These are phyloP conservation scores for Tetranychus piercei DNA, from an alignment of 2,888 invertebrate species.

Conservation along the genomic window DNA sequence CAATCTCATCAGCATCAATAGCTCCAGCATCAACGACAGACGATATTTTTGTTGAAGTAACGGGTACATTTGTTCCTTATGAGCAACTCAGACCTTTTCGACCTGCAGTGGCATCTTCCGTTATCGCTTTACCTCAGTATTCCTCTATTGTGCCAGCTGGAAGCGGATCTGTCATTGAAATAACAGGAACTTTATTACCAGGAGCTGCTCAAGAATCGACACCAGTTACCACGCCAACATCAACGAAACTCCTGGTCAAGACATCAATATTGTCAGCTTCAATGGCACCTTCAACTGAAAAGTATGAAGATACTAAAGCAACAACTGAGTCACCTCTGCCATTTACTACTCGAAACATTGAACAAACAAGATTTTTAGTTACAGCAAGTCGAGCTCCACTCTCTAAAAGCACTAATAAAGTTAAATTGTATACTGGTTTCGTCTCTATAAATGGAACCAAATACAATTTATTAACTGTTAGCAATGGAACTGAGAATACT, in stretches of 20 bases:
- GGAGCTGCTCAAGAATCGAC: constrained; percentile 1
- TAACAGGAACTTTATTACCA: constrained; percentile 20
- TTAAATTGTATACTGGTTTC: not conserved
- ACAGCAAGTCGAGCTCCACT: not conserved
- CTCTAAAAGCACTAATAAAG: not conserved
- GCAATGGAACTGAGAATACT: not conserved
- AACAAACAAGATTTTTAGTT: not conserved
- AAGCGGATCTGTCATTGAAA: constrained; percentile 14
- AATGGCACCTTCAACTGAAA: not conserved
- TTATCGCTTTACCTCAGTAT: constrained; percentile 11
- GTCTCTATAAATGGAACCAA: not conserved
- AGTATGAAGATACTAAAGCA: not conserved
- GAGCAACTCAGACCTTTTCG: constrained; percentile 13
- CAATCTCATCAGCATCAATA: not conserved
- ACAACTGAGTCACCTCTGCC: not conserved
- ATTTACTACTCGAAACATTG: not conserved
- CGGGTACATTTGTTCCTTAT: constrained; percentile 19
- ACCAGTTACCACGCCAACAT: not conserved
- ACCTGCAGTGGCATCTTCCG: constrained; percentile 2
- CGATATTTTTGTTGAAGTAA: constrained; percentile 15
- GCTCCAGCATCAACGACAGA: not conserved
- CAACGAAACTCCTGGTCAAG: not conserved
- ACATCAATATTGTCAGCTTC: not conserved
- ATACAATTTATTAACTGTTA: not conserved
- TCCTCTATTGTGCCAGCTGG: not conserved